Percentiles rank a stretch among this genome's conserved stretches.
phyloP scores from a whole-genome alignment of 1,140 invertebrate species.

The Drosophila arawakana region DNA sequence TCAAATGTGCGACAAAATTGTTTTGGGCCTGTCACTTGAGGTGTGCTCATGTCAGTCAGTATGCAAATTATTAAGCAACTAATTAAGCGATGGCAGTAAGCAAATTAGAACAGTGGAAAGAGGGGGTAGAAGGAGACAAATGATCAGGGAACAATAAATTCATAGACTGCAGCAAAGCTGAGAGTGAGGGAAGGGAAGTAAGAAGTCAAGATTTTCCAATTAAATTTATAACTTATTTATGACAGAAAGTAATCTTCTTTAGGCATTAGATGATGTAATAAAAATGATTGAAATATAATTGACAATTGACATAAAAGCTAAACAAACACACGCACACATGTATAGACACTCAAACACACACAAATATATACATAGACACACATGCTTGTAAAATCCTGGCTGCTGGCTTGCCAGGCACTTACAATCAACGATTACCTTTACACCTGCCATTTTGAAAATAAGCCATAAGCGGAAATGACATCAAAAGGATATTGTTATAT shows the following conservation, averaged over 20 bases:
- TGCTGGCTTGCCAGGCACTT: conserved; percentile 71
- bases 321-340: conserved; percentile 55
- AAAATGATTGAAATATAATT: conserved; percentile 84
- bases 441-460: conserved; percentile 83
- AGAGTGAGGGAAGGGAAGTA: conserved; percentile 4
- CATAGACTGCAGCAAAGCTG: background rate
- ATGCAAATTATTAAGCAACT: conserved; percentile 81
- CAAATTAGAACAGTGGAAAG: conserved; percentile 22
- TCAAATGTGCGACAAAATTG: conserved; percentile 60
- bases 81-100: conserved; percentile 61
- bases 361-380: conserved; percentile 5
- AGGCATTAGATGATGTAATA: conserved; percentile 78
- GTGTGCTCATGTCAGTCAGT: conserved; percentile 55
- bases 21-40: conserved; percentile 71
- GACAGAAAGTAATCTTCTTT: conserved; percentile 77
- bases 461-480: conserved; percentile 83
- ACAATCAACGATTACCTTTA: conserved; percentile 83
- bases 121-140: background rate
- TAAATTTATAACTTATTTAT: conserved; percentile 83
- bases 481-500: conserved; percentile 83
- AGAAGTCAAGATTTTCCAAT: conserved; percentile 66
- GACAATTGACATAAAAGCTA: conserved; percentile 82
- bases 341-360: conserved; percentile 3
- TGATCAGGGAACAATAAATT: conserved; percentile 14
- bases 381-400: conserved; percentile 69